A percentile compares a stretch with the other conserved stretches of the same genome.
Conservation (phyloP, 1,140 invertebrate genomes). For the Aphelenchoides besseyi region DNA sequence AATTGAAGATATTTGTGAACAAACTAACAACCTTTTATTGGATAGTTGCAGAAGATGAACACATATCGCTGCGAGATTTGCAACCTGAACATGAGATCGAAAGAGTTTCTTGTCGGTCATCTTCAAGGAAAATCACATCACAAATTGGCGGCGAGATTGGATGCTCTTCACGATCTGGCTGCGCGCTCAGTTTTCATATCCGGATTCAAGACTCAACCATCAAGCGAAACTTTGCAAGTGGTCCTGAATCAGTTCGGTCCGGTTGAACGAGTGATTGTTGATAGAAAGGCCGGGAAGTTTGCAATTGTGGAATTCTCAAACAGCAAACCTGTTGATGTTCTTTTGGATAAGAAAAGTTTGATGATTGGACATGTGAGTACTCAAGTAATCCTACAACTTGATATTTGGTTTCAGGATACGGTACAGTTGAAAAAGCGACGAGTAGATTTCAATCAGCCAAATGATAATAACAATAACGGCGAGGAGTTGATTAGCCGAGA, state of each 20-base stretch:
- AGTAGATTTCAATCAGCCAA: not conserved
- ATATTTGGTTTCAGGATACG: not conserved
- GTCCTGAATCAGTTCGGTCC: slow-evolving; percentile 27
- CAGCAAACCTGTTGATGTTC: slow-evolving; percentile 12
- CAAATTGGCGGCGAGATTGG: slow-evolving; percentile 2
- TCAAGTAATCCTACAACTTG: not conserved
- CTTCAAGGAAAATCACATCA: slow-evolving; percentile 27
- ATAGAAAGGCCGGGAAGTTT: slow-evolving; percentile 28
- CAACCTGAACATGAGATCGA: slow-evolving; percentile 15
- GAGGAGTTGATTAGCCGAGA: not conserved
- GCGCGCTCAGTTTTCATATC: slow-evolving; percentile 38
- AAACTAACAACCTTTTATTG: too few species aligned
- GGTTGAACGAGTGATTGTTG: slow-evolving; percentile 32
- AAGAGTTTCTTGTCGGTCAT: slow-evolving; percentile 20
- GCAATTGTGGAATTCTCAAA: slow-evolving; percentile 39
- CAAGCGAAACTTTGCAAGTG: not conserved
- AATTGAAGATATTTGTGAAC: too few species aligned
- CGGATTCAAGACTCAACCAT: slow-evolving; percentile 25
- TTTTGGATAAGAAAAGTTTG: slow-evolving; percentile 19
- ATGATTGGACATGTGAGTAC: slow-evolving; percentile 26
- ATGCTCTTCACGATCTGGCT: not conserved
- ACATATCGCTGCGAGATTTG: slow-evolving; percentile 33
- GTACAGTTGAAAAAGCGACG: not conserved
- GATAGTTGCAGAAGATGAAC: slow-evolving; percentile 6
- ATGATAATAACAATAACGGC: not conserved